phyloP scores from a whole-genome alignment of 2,113 vertebrate species.

The Brienomyrus longianalis region DNA sequence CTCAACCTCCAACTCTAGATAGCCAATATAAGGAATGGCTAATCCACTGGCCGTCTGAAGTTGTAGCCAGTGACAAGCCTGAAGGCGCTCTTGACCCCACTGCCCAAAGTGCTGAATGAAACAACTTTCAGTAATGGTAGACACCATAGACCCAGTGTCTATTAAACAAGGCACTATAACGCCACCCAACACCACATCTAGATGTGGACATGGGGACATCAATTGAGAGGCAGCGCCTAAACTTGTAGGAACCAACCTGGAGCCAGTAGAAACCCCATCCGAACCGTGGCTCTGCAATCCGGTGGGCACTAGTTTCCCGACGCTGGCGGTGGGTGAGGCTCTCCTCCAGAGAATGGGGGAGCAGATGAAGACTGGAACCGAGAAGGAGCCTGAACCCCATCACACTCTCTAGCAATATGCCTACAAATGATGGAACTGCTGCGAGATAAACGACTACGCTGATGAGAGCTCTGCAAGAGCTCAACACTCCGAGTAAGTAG shows the following conservation, averaged over 20 bases:
- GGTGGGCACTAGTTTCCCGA: slow-evolving; percentile 26
- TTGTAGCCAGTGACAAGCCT: slow-evolving; percentile 17
- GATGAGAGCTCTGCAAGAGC: not conserved
- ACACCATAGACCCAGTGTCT: slow-evolving; percentile 34
- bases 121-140: not conserved
- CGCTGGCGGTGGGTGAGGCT: not conserved
- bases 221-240: not conserved
- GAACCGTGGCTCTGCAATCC: slow-evolving; percentile 5
- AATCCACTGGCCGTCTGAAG: slow-evolving; percentile 19
- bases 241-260: not conserved
- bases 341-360: not conserved
- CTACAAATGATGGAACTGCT: not conserved
- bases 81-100: not conserved
- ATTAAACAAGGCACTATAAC: slow-evolving; percentile 3
- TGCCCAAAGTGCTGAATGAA: not conserved
- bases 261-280: slow-evolving; percentile 11
- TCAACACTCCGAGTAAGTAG: slow-evolving; percentile 2
- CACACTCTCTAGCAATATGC: slow-evolving; percentile 25
- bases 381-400: not conserved
- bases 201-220: not conserved
- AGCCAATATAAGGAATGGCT: slow-evolving; percentile 5
- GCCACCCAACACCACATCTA: not conserved
- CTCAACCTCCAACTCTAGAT: slow-evolving; percentile 16
- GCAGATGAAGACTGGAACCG: not conserved
- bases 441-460: not conserved